Percentiles rank a stretch among this genome's conserved stretches.
Conservation (phyloP, 2,113 vertebrate species). For the Fulica atra region DNA sequence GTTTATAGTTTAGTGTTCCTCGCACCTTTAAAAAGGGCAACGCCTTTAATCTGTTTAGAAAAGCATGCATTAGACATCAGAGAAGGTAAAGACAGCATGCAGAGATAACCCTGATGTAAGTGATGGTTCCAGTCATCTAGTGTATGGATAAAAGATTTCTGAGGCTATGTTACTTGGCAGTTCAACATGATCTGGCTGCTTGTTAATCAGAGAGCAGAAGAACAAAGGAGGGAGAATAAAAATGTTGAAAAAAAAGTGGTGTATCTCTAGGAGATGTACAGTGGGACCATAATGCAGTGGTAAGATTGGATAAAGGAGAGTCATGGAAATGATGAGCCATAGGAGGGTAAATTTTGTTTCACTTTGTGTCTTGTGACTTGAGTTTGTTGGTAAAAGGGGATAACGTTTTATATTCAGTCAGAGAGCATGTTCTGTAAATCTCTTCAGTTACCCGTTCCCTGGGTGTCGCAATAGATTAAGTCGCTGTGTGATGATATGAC, state of each 20-base stretch:
- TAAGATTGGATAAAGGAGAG: not conserved
- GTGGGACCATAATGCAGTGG: not conserved
- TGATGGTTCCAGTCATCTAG: not conserved
- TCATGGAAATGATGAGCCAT: not conserved
- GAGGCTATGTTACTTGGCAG: constrained; percentile 19
- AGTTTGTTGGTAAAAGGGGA: constrained; percentile 47
- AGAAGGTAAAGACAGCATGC: not conserved
- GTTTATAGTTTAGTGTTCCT: not conserved
- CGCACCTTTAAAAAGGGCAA: not conserved
- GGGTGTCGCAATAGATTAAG: constrained; percentile 68
- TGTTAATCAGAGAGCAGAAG: constrained; percentile 44
- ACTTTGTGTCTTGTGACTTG: constrained; percentile 27
- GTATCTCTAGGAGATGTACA: not conserved
- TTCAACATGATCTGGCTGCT: constrained; percentile 47
- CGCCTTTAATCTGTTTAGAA: not conserved
- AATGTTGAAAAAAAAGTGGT: not conserved
- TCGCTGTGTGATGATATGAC: constrained; percentile 70
- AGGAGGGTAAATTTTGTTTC: constrained; percentile 30
- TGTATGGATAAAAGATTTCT: constrained; percentile 36
- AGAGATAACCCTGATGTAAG: not conserved
- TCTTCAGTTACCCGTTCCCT: constrained; percentile 53
- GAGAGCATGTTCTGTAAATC: constrained; percentile 56
- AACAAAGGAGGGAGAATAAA: constrained; percentile 43
- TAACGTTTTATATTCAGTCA: constrained; percentile 44
- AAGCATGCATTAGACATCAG: not conserved